Percentiles rank a stretch among this genome's conserved stretches.
phyloP scores from a whole-genome alignment of 2,113 vertebrate species.

The Todiramphus saurophagus region DNA sequence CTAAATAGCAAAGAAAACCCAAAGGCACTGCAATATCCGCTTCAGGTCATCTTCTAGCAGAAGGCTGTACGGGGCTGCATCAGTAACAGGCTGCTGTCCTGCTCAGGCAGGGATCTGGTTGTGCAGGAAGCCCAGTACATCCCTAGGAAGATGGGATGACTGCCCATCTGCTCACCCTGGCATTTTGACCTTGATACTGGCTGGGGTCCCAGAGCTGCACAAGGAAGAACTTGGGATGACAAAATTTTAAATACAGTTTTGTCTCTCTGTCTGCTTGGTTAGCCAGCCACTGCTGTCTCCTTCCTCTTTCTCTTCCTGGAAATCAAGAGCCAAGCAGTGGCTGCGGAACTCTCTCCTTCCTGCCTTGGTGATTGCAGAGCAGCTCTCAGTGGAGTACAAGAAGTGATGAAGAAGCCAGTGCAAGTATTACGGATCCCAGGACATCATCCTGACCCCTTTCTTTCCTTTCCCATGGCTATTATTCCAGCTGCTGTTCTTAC shows the following conservation, averaged over 20 bases:
- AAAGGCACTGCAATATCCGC: background rate
- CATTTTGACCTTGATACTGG: background rate
- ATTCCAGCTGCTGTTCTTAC: background rate
- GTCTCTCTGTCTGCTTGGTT: background rate
- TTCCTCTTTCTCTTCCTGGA: background rate
- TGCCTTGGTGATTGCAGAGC: background rate
- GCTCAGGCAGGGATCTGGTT: rapidly evolving
- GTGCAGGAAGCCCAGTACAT: background rate
- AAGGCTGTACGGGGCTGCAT: background rate
- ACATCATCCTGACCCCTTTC: background rate
- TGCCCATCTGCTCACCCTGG: background rate
- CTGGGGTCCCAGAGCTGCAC: background rate
- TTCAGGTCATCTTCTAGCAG: background rate
- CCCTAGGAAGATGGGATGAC: background rate
- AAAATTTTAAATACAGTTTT: background rate
- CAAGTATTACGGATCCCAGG: background rate
- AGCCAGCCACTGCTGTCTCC: background rate
- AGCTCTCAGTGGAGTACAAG: background rate
- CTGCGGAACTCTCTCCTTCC: background rate
- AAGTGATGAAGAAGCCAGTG: background rate
- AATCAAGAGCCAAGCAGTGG: background rate
- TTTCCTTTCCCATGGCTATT: background rate
- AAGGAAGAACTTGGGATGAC: background rate
- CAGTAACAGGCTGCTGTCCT: rapidly evolving
- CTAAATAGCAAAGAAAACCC: background rate